Evolutionary conservation across 1,140 invertebrate species (phyloP).

Genomic region (Macrobrachium nipponense): DNA sequence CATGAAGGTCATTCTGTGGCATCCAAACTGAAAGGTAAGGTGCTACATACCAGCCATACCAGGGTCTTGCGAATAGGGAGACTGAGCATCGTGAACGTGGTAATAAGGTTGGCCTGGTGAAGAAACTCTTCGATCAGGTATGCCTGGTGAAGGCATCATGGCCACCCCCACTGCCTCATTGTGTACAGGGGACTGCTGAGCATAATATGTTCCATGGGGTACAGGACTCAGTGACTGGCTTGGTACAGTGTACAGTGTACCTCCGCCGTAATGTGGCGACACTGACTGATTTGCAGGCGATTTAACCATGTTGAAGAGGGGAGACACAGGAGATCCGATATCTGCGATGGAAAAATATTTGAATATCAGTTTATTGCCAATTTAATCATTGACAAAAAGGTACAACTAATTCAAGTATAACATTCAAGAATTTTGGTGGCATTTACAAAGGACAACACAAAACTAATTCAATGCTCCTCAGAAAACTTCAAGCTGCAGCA

Average conservation of each 20-base stretch:
- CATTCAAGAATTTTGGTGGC: background rate
- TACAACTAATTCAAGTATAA: background rate
- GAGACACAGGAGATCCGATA: slow-evolving; percentile 43
- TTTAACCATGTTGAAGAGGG: slow-evolving; percentile 14
- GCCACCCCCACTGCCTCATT: slow-evolving; percentile 1
- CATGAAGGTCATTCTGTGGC: too few species aligned
- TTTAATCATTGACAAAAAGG: too few species aligned
- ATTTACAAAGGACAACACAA: background rate
- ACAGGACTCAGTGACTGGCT: background rate
- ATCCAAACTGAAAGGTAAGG: background rate
- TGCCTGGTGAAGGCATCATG: background rate
- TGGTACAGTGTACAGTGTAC: slow-evolving; percentile 39
- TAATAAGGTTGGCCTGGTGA: slow-evolving; percentile 51
- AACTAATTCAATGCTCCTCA: too few species aligned
- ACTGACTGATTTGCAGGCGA: slow-evolving; percentile 25
- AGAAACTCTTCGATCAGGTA: slow-evolving; percentile 1
- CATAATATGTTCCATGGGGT: slow-evolving; percentile 19
- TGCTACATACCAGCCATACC: slow-evolving; percentile 7
- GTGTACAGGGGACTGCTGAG: slow-evolving; percentile 24
- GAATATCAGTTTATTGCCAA: too few species aligned
- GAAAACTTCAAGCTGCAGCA: too few species aligned
- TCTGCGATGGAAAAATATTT: background rate
- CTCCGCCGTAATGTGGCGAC: slow-evolving; percentile 35
- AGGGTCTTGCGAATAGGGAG: slow-evolving; percentile 25
- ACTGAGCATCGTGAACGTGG: slow-evolving; percentile 19